Conservation (phyloP, 1,140 invertebrate species). For the Lepidurus couesii region DNA sequence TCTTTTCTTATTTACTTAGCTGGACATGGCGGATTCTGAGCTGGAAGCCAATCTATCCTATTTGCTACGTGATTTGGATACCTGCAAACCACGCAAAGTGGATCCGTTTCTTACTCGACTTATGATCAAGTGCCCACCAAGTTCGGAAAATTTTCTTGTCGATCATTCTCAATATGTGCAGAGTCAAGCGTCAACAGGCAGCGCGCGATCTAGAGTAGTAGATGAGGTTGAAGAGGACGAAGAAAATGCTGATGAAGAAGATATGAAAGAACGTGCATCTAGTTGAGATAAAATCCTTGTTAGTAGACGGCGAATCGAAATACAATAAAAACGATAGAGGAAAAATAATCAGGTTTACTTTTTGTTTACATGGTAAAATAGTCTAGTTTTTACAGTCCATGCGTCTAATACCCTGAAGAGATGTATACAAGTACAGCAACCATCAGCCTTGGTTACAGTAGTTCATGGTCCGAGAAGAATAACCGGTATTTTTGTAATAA, state of each 20-base stretch:
- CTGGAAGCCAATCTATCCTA: slow-evolving; percentile 64
- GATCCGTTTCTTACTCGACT: slow-evolving; percentile 60
- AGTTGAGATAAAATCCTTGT: not conserved
- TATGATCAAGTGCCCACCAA: slow-evolving; percentile 51
- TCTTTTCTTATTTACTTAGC: slow-evolving; percentile 47
- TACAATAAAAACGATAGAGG: not conserved
- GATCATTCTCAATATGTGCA: slow-evolving; percentile 53
- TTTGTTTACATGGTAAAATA: too few species aligned
- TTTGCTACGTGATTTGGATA: slow-evolving; percentile 57
- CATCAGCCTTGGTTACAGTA: not conserved
- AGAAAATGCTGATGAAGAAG: slow-evolving; percentile 29
- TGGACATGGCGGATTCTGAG: slow-evolving; percentile 61
- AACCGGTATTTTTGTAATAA: too few species aligned
- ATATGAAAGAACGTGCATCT: not conserved
- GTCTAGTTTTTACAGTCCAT: too few species aligned
- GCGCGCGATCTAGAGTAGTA: slow-evolving; percentile 36
- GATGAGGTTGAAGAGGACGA: slow-evolving; percentile 42
- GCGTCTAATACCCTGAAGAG: not conserved
- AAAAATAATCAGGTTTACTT: not conserved
- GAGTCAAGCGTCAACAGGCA: slow-evolving; percentile 35
- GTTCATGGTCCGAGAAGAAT: too few species aligned
- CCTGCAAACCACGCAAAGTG: slow-evolving; percentile 54
- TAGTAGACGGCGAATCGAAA: slow-evolving; percentile 6
- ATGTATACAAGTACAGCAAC: not conserved
- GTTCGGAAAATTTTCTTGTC: slow-evolving; percentile 59